phyloP scores from a whole-genome alignment of 2,797 vertebrate species.

The Etheostoma perlongum region DNA sequence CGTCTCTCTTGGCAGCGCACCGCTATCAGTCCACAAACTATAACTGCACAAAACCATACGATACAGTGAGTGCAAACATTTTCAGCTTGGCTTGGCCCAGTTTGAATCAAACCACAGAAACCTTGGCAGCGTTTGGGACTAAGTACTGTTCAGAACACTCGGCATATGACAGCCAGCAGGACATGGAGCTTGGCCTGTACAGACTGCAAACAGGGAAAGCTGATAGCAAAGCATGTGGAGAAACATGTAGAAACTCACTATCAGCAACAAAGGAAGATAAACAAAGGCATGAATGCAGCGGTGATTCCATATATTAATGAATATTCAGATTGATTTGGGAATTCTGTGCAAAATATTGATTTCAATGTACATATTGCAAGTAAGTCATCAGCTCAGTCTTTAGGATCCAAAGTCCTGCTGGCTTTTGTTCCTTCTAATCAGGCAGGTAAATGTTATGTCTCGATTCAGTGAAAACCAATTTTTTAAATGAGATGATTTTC shows the following conservation, averaged over 20 bases:
- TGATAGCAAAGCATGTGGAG: slow-evolving; percentile 1
- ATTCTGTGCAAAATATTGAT: not conserved
- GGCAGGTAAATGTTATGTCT: not conserved
- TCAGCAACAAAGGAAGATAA: not conserved
- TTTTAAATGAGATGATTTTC: not conserved
- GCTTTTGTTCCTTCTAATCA: slow-evolving; percentile 40
- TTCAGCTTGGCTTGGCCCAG: slow-evolving; percentile 71
- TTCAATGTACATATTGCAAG: not conserved
- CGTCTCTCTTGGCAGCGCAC: slow-evolving; percentile 5
- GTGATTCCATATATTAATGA: not conserved
- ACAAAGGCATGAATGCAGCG: not conserved
- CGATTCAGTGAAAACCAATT: not conserved
- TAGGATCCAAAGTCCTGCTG: slow-evolving; percentile 32
- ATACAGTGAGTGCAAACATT: slow-evolving; percentile 45
- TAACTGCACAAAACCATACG: slow-evolving; percentile 41
- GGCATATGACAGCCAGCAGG: slow-evolving; percentile 67
- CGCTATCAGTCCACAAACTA: slow-evolving; percentile 23
- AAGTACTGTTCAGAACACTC: slow-evolving; percentile 40
- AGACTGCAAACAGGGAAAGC: not conserved
- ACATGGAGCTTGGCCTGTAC: slow-evolving; percentile 10
- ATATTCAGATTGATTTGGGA: not conserved
- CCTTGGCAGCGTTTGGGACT: slow-evolving; percentile 48
- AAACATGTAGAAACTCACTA: not conserved
- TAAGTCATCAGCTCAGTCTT: not conserved
- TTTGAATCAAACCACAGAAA: slow-evolving; percentile 51